Conservation (phyloP, 2,888 invertebrate species). For the Scaptomyza flava region DNA sequence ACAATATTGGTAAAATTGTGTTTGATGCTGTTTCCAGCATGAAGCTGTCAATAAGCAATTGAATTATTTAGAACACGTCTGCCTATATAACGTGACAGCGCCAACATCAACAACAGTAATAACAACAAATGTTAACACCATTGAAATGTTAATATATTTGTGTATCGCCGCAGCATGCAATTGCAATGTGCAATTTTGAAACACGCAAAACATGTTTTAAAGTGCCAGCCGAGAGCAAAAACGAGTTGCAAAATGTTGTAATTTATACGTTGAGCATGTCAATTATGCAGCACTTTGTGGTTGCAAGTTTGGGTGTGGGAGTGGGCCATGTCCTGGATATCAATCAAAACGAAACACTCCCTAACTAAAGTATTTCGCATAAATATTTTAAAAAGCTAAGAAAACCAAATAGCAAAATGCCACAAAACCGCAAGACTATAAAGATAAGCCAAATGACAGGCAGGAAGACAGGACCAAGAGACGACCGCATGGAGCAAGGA, state of each 20-base stretch:
- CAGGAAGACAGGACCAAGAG: slow-evolving; percentile 2
- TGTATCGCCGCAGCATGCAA: slow-evolving; percentile 1
- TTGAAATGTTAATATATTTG: slow-evolving; percentile 13
- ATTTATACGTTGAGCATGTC: slow-evolving; percentile 51
- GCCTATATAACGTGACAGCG: slow-evolving; percentile 32
- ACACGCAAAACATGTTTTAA: slow-evolving; percentile 26
- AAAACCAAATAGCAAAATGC: slow-evolving; percentile 24
- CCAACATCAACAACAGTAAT: neutral
- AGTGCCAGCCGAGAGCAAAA: neutral
- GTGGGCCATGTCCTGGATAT: slow-evolving; percentile 4
- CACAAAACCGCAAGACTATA: slow-evolving; percentile 47
- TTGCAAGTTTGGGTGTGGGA: neutral
- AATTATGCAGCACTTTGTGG: slow-evolving; percentile 58
- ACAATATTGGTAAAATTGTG: slow-evolving; percentile 26
- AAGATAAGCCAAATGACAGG: slow-evolving; percentile 47
- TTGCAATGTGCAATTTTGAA: slow-evolving; percentile 22
- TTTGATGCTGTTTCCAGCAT: slow-evolving; percentile 29
- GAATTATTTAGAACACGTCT: slow-evolving; percentile 51
- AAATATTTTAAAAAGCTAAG: slow-evolving; percentile 23
- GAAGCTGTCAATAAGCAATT: slow-evolving; percentile 53
- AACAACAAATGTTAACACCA: slow-evolving; percentile 6
- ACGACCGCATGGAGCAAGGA: slow-evolving; percentile 25
- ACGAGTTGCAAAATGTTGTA: slow-evolving; percentile 31
- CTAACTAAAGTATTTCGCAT: slow-evolving; percentile 38
- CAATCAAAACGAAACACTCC: slow-evolving; percentile 22